Percentiles rank a stretch among this genome's conserved stretches.
phyloP scores from a whole-genome alignment of 1,140 invertebrate species.

The Oryzaephilus surinamensis region DNA sequence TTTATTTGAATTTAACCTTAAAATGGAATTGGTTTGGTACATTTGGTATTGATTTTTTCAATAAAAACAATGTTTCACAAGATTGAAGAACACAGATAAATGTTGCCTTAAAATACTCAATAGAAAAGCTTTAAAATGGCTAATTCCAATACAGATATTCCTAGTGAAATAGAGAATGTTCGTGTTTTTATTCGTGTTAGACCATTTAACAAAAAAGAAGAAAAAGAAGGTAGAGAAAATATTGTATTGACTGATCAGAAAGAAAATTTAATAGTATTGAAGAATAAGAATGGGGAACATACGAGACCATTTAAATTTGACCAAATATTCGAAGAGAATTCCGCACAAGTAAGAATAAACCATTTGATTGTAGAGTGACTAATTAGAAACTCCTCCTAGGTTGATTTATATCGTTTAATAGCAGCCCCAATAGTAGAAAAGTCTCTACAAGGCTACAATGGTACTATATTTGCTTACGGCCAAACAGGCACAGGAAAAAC shows the following conservation, averaged over 20 bases:
- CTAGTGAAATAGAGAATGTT: slow-evolving; percentile 51
- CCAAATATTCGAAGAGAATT: slow-evolving; percentile 77
- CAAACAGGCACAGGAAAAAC: slow-evolving; percentile 97
- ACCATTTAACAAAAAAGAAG: slow-evolving; percentile 74
- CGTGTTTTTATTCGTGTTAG: slow-evolving; percentile 80
- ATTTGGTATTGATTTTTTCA: too few relatives aligned
- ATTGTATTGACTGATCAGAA: slow-evolving; percentile 65
- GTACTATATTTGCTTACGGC: slow-evolving; percentile 93
- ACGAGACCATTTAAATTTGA: slow-evolving; percentile 86
- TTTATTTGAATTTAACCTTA: too few relatives aligned
- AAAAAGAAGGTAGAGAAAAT: slow-evolving; percentile 52
- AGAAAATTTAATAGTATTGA: slow-evolving; percentile 63
- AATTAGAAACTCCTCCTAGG: slow-evolving; percentile 37
- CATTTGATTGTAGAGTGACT: background rate
- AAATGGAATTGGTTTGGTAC: too few relatives aligned
- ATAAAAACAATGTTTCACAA: too few relatives aligned
- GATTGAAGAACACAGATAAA: too few relatives aligned
- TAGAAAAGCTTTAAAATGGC: too few relatives aligned
- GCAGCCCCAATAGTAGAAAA: slow-evolving; percentile 90
- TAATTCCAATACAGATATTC: slow-evolving; percentile 13
- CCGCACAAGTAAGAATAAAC: slow-evolving; percentile 58
- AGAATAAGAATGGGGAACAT: slow-evolving; percentile 57
- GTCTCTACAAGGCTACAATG: slow-evolving; percentile 90
- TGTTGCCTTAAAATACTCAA: too few relatives aligned
- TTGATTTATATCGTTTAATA: slow-evolving; percentile 91